Conservation (phyloP, 1,140 invertebrate species). For the Paramacrobiotus metropolitanus region DNA sequence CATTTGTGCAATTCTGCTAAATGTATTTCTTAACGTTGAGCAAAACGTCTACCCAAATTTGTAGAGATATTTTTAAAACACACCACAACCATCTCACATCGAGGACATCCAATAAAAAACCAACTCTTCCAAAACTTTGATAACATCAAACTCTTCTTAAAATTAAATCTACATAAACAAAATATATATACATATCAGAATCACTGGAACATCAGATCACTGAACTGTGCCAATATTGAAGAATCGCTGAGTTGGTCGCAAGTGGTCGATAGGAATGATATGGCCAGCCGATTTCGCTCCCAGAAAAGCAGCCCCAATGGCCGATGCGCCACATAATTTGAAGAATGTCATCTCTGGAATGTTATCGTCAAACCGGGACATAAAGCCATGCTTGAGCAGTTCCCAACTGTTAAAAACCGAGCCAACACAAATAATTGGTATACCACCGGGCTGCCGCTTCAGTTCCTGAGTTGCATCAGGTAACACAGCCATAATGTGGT, state of each 20-base stretch:
- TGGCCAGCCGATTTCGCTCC: constrained; percentile 35
- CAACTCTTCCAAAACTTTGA: background rate
- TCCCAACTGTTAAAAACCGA: background rate
- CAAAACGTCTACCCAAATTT: too few relatives aligned
- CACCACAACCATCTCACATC: background rate
- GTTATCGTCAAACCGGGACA: background rate
- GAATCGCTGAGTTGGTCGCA: background rate
- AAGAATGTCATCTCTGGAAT: constrained; percentile 37
- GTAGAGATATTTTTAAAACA: background rate
- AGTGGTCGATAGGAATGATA: constrained; percentile 24
- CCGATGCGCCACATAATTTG: constrained; percentile 35
- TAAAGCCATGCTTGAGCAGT: background rate
- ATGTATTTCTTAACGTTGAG: too few relatives aligned
- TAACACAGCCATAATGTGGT: background rate
- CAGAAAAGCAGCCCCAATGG: constrained; percentile 47
- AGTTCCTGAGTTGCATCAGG: background rate
- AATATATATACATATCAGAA: too few relatives aligned
- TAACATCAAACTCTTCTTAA: background rate
- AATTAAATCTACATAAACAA: background rate
- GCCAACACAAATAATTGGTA: background rate
- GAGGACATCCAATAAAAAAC: background rate
- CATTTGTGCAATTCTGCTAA: too few relatives aligned
- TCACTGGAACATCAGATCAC: too few relatives aligned
- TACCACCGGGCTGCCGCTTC: background rate
- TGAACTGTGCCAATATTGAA: background rate